A percentile compares a stretch with the other conserved stretches of the same genome.
Evolutionary conservation across 92 coral and sea anemone species (phyloP).

Genomic region (Epizoanthus rinbou): DNA sequence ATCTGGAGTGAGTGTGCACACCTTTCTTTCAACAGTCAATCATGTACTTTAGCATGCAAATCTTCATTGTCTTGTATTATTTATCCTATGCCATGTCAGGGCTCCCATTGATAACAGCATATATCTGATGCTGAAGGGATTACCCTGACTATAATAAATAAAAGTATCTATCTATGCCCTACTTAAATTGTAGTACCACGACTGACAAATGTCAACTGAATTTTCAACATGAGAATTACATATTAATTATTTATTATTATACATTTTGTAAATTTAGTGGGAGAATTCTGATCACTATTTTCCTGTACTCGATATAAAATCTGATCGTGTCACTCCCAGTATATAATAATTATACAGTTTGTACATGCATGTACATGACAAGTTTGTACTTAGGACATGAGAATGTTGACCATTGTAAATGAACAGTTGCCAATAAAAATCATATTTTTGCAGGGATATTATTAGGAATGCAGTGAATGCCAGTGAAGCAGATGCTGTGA

Average conservation of each 20-base stretch:
- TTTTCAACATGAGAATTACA: not conserved
- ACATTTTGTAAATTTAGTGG: too few relatives aligned
- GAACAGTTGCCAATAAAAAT: not conserved
- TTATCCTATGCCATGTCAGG: too few relatives aligned
- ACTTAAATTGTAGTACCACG: too few relatives aligned
- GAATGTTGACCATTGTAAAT: not conserved
- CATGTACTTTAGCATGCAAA: too few relatives aligned
- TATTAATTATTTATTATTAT: not conserved
- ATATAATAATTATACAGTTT: not conserved
- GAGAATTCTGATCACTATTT: not conserved
- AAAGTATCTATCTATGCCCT: too few relatives aligned
- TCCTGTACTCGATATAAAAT: not conserved
- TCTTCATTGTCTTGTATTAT: too few relatives aligned
- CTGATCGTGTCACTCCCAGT: not conserved
- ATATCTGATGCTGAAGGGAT: too few relatives aligned
- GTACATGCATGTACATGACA: not conserved
- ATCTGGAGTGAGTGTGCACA: too few relatives aligned
- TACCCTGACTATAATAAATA: too few relatives aligned
- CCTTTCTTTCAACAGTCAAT: too few relatives aligned
- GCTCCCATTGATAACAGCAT: too few relatives aligned
- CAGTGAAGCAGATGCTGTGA: conserved; percentile 92
- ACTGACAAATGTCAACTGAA: too few relatives aligned
- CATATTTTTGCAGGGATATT: conserved; percentile 67
- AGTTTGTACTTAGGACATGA: not conserved
- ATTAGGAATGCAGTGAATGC: conserved; percentile 99